Base-by-base conservation (phyloP, 2,797 vertebrate species). In the Pangasius djambal region DNA sequence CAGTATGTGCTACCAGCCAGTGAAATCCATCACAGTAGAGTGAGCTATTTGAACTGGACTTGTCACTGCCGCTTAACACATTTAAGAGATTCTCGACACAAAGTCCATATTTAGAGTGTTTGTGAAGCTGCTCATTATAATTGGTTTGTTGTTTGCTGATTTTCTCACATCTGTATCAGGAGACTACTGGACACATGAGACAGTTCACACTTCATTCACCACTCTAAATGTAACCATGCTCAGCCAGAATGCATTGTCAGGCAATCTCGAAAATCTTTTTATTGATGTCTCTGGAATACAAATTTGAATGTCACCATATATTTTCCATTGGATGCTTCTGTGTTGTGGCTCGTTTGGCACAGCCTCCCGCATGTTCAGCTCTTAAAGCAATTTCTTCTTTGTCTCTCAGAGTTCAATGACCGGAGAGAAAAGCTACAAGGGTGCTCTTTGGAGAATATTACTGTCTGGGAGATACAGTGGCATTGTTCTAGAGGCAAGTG, bases 41-140 rank as follows among this genome's bases (percentile, higher is more conserved):
- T 91, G 88, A 83, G 65, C 70, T 85, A 67, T 86, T 92, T 88
- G 81, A 90, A 92, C 86, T 85, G 87, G 89, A 88, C 89, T 86
- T 84, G 87, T 86, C 87, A 87, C 52, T 50, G 18, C 55, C 83
- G 28, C 78, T 57, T 81, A 81, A 81, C 78, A 81, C 52, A 79
- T 79, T 88, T 87, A 87, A 91, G 74, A 89, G 78, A 89, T 83
- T 82, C 83, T 91, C 77, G 72, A 90, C 88, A 82, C 84, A 70
- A 90, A 91, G 88, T 86, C 90, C 89, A 91, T 81, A 86, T 90
- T 86, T 79, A 86, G 89, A 90, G 91, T 87, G 90, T 90, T 90
- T 86, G 91, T 90, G 83, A 84, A 84, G 88, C 79, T 90, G 88
- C 87, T 88, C 88, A 12, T 67, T 88, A 75, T 88, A 87, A 86